Percentiles rank a stretch among this genome's conserved stretches.
These are phyloP conservation scores for Muricea muricata DNA, from an alignment of 92 coral and sea anemone genomes.

Conservation along the genomic window DNA sequence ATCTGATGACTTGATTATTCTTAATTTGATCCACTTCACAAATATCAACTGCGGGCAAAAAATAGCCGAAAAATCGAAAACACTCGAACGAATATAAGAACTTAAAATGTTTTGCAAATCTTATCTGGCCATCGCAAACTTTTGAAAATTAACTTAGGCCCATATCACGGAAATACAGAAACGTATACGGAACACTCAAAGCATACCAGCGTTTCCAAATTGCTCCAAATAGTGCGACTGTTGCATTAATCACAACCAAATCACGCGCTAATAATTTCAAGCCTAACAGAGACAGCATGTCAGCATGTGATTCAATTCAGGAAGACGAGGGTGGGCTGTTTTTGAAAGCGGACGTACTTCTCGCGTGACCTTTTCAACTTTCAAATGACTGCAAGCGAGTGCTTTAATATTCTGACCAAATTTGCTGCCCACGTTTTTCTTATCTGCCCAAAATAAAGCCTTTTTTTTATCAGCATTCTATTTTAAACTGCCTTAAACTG, in stretches of 20 bases:
- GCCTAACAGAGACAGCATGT: neutral
- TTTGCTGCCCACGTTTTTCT: neutral
- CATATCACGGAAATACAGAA: neutral
- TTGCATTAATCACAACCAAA: neutral
- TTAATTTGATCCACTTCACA: too few relatives aligned
- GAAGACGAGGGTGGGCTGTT: neutral
- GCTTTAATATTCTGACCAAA: slow-evolving; percentile 1
- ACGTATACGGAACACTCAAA: neutral
- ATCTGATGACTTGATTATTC: too few relatives aligned
- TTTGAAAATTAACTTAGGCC: neutral
- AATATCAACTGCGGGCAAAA: too few relatives aligned
- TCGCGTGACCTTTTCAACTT: neutral
- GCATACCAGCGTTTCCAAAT: neutral
- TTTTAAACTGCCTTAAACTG: neutral
- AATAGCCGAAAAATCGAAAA: neutral
- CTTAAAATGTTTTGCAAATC: neutral
- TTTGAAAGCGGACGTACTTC: neutral
- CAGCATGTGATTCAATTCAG: neutral
- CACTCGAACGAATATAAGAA: neutral
- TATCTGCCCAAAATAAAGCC: neutral
- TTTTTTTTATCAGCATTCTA: neutral
- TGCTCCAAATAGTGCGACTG: neutral
- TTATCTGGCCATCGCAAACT: neutral
- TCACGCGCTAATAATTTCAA: too few relatives aligned
- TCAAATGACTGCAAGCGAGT: neutral